Evolutionary conservation across 2,113 vertebrate species (phyloP), one percentile per base, ranked within the genome.

Genomic region (Corythaixoides concolor): DNA sequence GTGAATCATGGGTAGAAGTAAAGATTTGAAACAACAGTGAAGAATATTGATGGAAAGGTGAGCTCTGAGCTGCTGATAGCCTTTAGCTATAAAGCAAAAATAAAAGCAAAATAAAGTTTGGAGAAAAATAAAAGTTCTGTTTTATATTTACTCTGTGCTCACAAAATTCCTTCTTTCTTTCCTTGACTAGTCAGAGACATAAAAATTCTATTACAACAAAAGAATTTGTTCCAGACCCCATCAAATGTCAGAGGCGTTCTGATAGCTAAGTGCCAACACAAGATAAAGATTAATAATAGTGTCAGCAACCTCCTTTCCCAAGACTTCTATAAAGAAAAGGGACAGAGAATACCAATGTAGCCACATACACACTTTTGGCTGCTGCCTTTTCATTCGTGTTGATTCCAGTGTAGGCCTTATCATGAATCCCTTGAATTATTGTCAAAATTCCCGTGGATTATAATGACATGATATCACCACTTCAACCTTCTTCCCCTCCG

Each of bases 221-320:
- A 85, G 85, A 93, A 88, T 87, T 95, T 95, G 86, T 91, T 95
- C 86, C 92, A 97, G 94, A 93, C 90, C 73, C 90, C 86, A 96
- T 95, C 96, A 96, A 94, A 84, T 85, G 91, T 93, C 96, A 93
- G 83, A 86, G 74, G 45, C 28, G 3, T 96, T 93, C 90, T 92
- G 90, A 82, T 79, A 97, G 90, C 84, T 45, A 72, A 96, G 92
- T 92, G 86, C 80, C 95, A 95, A 83, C 77, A 89, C 69, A 45
- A 97, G 84, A 95, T 92, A 96, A 95, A 97, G 96, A 95, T 97
- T 95, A 95, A 95, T 95, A 95, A 91, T 79, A 82, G 76, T 82
- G 80, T 62, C 90, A 95, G 62, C 80, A 93, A 76, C 76, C 86
- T 90, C 78, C 70, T 80, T 87, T 89, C 84, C 90, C 45, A 75